Conservation (phyloP, 2,888 invertebrate species). For the Hipparchia sbordonii region DNA sequence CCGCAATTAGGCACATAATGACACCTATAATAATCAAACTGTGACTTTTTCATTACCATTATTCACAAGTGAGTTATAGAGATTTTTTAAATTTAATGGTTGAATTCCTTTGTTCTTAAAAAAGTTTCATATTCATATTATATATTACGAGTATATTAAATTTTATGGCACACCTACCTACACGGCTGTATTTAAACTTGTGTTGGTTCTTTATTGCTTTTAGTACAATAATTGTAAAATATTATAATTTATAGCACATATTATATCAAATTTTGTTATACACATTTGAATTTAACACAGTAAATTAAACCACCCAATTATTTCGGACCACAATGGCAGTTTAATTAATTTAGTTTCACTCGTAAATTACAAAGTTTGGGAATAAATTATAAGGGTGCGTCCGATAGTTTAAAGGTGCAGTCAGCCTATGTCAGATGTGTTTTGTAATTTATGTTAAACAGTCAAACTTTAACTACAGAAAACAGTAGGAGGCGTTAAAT, state of each 20-base stretch:
- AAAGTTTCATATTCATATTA: too few relatives aligned
- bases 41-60: too few relatives aligned
- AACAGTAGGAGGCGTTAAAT: too few relatives aligned
- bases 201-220: not conserved
- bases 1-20: too few relatives aligned
- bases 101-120: too few relatives aligned
- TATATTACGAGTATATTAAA: too few relatives aligned
- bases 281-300: not conserved
- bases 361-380: constrained; percentile 16
- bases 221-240: not conserved
- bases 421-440: not conserved
- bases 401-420: not conserved
- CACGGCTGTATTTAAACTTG: too few relatives aligned
- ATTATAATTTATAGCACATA: not conserved
- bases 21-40: too few relatives aligned
- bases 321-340: constrained; percentile 1
- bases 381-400: constrained; percentile 2
- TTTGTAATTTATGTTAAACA: not conserved
- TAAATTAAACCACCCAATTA: constrained; percentile 13
- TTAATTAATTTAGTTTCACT: constrained; percentile 12
- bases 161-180: not conserved
- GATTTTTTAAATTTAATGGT: too few relatives aligned
- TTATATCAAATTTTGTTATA: not conserved
- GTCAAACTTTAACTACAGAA: too few relatives aligned
- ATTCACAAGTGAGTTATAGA: too few relatives aligned